Percentiles rank a stretch among this genome's conserved stretches.
These are phyloP conservation scores for Hypocryptadius cinnamomeus DNA, from an alignment of 2,113 vertebrate species.

Conservation along the genomic window DNA sequence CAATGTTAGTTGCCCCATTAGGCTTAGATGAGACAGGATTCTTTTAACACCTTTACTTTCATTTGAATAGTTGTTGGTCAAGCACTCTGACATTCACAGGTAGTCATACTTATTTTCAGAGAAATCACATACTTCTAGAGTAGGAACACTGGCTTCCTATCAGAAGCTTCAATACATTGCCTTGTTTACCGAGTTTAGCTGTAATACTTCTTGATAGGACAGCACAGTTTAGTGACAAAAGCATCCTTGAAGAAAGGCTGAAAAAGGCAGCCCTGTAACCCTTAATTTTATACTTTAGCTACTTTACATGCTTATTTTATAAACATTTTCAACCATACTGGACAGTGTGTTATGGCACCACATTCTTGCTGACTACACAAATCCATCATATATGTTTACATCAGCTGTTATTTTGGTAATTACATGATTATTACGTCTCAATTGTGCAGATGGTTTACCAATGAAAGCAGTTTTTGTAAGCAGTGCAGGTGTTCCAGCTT, in stretches of 20 bases:
- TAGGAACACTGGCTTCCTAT: background rate
- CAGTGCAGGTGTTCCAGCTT: background rate
- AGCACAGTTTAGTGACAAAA: background rate
- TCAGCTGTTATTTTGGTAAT: constrained; percentile 3
- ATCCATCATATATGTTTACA: background rate
- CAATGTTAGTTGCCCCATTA: background rate
- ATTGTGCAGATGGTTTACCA: background rate
- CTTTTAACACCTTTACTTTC: background rate
- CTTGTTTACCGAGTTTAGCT: background rate
- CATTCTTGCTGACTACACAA: background rate
- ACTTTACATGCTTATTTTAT: background rate
- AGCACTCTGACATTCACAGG: background rate
- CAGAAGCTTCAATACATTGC: background rate
- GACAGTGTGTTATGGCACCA: background rate
- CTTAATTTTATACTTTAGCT: background rate
- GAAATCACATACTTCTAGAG: background rate
- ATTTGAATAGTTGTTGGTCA: background rate
- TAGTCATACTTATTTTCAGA: background rate
- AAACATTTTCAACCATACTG: background rate
- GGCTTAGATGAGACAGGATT: background rate
- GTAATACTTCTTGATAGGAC: background rate
- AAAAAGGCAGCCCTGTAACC: background rate
- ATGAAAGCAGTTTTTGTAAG: background rate
- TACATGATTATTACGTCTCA: background rate
- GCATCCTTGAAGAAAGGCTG: background rate